Base-by-base conservation (phyloP, 2,888 invertebrate genomes). In the Lepeophtheirus nordmannii region DNA sequence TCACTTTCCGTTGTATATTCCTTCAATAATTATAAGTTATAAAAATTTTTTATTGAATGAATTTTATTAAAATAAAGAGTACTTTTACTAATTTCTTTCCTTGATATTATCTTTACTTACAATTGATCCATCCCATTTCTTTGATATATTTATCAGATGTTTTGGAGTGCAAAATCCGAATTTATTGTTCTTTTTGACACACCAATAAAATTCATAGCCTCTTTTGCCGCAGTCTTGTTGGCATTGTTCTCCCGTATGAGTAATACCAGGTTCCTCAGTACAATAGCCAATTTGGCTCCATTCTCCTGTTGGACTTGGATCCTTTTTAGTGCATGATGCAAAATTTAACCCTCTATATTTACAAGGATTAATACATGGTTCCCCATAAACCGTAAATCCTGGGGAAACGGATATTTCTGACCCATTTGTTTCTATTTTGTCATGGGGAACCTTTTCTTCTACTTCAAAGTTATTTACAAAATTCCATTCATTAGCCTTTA, bases 281-380 rank as follows among this genome's bases (percentile, higher is more conserved):
- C 53, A 46, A 17, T 46, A 46, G 17, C 53, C 53, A 17, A 46
- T 46, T 46, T 46, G n/a, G 17, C 53, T 46, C 53, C 53, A 46
- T 46, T 46, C 53, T 5, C 53, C 53, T 17, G n/a, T 14, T 5
- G 53, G 17, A 8, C 53, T 46, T 17, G 53, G n/a, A 14, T n/a
- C 8, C 17, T 14, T 17, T 17, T 46, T 46, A 3, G n/a, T 14
- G 17, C 53, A 46, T 14, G 17, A 46, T n/a, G 53, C 53, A 17
- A 46, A 46, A 46, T 46, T 46, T 17, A 46, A 46, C 8, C 53
- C 53, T 46, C 53, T 14, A 17, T n/a, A 46, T 46, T 17, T 14
- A 8, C 53, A 46, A n/a, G 53, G 2, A 46, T 14, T 46, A 46
- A 46, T 17, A 17, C 53, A 46, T 14, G 53, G 53, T 17, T 46